Evolutionary conservation across 2,888 invertebrate species (phyloP).

Genomic region (Oligia latruncula): DNA sequence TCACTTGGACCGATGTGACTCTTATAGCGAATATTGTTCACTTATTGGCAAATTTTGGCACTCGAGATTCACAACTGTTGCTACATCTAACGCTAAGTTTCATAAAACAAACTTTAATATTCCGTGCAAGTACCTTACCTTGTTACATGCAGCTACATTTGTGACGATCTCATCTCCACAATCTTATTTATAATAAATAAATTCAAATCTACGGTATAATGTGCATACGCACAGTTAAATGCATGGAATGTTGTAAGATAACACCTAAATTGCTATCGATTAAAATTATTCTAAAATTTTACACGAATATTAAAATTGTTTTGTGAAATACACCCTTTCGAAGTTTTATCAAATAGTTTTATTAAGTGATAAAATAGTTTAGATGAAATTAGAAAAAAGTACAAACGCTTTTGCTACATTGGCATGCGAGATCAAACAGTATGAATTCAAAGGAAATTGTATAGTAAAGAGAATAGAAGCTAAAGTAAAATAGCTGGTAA

Average conservation of each 20-base stretch:
- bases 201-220: conserved; percentile 72
- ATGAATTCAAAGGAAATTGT: conserved; percentile 73
- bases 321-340: conserved; percentile 78
- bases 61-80: conserved; percentile 71
- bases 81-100: conserved; percentile 47
- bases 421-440: conserved; percentile 82
- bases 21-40: conserved; percentile 76
- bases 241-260: conserved; percentile 82
- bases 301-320: conserved; percentile 74
- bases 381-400: conserved; percentile 80
- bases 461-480: conserved; percentile 80
- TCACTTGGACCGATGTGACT: conserved; percentile 74
- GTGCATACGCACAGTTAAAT: conserved; percentile 79
- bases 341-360: conserved; percentile 78
- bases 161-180: conserved; percentile 64
- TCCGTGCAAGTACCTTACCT: conserved; percentile 20
- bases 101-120: conserved; percentile 46
- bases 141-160: conserved; percentile 61
- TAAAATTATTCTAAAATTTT: conserved; percentile 72
- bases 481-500: conserved; percentile 76
- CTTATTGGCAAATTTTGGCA: conserved; percentile 77
- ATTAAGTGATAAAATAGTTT: conserved; percentile 80
- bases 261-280: conserved; percentile 75
- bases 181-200: conserved; percentile 68
- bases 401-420: conserved; percentile 88